Base-by-base conservation (phyloP, 1,140 invertebrate species). In the Ganaspis sp. region DNA sequence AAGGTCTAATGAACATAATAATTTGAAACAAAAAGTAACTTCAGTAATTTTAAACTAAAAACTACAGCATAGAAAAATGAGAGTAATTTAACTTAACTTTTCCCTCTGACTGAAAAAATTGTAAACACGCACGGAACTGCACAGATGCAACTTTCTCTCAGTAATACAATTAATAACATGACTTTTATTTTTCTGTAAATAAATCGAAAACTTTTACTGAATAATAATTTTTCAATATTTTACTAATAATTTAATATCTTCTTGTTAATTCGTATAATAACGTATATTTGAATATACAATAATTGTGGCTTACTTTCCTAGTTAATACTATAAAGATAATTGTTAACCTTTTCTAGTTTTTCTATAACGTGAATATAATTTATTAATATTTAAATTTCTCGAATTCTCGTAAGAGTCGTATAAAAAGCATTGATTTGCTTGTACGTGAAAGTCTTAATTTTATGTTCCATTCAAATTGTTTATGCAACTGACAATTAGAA, bases 401-500 rank as follows among this genome's bases (percentile, higher is more conserved):
- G 21, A 26, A 26, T 64, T 45, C 42, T 3, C 21, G 29, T 29
- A 26, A 15, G 11, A 26, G 11, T 29, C 23, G n/a, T n/a, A 26
- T 29, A 2, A 26, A 29, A 64, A 15, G 9, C 23, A 26, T 29
- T 64, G 23, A 29, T 26, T 29, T 29, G 29, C 54, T 26, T 64
- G 12, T 29, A 45, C 42, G 11, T 64, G 12, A 29, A 26, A 29
- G 3, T 12, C 21, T 3, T 64, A 26, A 64, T 64, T 64, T 29
- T 15, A 64, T 23, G 23, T 26, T 64, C 15, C 11, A 26, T 64
- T 26, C 26, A 64, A 29, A 15, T 64, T 23, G 26, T 29, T 64
- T 29, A 64, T 15, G 54, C 54, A 29, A 29, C 54, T 64, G 54
- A 15, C 54, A 64, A 64, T 64, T 64, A 64, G 54, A 64, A 64